Percentiles rank a stretch among this genome's conserved stretches.
Evolutionary conservation across 1,140 invertebrate species (phyloP).

Genomic region (Scylla paramamosain): DNA sequence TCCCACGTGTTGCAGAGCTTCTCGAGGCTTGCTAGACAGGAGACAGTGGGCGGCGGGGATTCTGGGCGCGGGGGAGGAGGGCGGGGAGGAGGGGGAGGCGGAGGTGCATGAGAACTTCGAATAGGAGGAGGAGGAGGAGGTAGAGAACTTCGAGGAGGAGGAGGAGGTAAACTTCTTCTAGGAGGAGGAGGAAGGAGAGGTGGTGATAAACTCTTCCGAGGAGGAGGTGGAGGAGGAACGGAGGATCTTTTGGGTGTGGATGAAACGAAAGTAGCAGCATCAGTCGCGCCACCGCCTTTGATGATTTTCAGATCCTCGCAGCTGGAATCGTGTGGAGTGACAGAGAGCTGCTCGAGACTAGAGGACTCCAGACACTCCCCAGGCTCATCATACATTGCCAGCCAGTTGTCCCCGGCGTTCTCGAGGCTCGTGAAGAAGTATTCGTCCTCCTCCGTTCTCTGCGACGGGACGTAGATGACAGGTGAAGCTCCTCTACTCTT

Average conservation of each 20-base stretch:
- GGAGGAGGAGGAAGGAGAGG: neutral
- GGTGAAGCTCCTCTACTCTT: neutral
- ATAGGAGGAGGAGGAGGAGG: too few species aligned
- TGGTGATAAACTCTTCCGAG: neutral
- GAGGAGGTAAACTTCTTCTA: too few species aligned
- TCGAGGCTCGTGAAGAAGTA: slow-evolving; percentile 41
- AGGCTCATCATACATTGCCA: slow-evolving; percentile 42
- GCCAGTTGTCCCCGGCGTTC: slow-evolving; percentile 14
- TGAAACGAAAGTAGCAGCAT: neutral
- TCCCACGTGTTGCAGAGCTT: slow-evolving; percentile 51
- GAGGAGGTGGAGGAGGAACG: neutral
- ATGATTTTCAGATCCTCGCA: neutral
- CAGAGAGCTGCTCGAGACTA: neutral
- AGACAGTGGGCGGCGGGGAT: slow-evolving; percentile 55
- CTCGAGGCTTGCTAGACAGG: slow-evolving; percentile 58
- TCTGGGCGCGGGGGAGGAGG: slow-evolving; percentile 37
- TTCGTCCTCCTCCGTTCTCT: neutral
- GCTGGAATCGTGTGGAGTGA: neutral
- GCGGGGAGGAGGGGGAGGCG: neutral
- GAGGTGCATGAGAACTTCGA: too few species aligned
- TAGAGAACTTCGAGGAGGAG: neutral
- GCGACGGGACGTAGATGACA: slow-evolving; percentile 28
- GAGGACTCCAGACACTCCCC: slow-evolving; percentile 35
- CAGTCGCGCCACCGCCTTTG: neutral
- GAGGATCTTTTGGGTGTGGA: neutral